These are phyloP conservation scores for Atethmia centrago DNA, from an alignment of 2,888 invertebrate genomes.

Conservation along the genomic window DNA sequence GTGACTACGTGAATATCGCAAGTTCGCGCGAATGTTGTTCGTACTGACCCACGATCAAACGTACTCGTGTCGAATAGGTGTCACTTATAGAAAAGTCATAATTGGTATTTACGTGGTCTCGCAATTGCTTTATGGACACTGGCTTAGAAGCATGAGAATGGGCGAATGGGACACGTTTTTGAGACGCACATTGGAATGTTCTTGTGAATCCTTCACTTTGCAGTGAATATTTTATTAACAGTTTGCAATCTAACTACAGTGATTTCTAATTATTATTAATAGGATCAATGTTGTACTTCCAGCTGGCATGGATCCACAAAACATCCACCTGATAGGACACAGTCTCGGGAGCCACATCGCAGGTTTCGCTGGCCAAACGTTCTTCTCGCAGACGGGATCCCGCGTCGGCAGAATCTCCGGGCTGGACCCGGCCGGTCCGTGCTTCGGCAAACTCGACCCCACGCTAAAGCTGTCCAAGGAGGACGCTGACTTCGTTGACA, in stretches of 20 bases:
- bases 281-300: constrained; percentile 23
- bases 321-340: constrained; percentile 85
- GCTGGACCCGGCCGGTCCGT: constrained; percentile 86
- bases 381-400: constrained; percentile 73
- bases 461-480: constrained; percentile 72
- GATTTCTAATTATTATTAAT: neutral
- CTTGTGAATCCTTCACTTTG: neutral
- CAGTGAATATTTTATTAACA: neutral
- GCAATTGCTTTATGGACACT: neutral
- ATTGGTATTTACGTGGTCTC: neutral
- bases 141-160: neutral
- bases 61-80: neutral
- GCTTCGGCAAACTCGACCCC: constrained; percentile 79
- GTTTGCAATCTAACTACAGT: no score
- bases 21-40: neutral
- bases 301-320: constrained; percentile 77
- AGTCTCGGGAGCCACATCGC: constrained; percentile 85
- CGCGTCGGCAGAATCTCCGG: constrained; percentile 80
- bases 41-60: neutral
- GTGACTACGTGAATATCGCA: neutral
- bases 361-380: constrained; percentile 81
- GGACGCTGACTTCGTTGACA: constrained; percentile 83
- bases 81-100: neutral
- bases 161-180: neutral
- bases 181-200: no score